These are phyloP conservation scores for Drosophila pectinifera DNA, from an alignment of 1,140 invertebrate species.

Conservation along the genomic window DNA sequence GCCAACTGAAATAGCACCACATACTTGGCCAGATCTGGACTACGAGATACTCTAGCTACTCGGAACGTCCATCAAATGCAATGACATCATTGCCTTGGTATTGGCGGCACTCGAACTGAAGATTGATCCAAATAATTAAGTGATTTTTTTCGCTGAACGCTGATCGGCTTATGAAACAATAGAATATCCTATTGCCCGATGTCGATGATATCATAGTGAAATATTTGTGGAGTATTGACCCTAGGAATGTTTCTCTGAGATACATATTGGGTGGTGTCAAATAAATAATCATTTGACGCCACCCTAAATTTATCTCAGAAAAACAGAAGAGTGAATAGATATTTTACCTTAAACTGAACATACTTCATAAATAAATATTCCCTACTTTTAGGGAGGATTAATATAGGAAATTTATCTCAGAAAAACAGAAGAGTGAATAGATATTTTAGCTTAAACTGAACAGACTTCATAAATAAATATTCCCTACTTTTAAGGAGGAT, in stretches of 20 bases:
- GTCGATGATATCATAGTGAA: slow-evolving; percentile 34
- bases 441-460: too few species aligned
- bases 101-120: slow-evolving; percentile 42
- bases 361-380: too few species aligned
- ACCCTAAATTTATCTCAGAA: too few species aligned
- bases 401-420: too few species aligned
- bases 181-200: slow-evolving; percentile 38
- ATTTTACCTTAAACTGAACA: too few species aligned
- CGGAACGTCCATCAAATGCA: slow-evolving; percentile 44
- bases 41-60: slow-evolving; percentile 35
- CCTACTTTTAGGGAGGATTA: neutral
- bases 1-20: slow-evolving; percentile 30
- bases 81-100: slow-evolving; percentile 45
- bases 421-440: too few species aligned
- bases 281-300: too few species aligned
- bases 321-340: too few species aligned
- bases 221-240: slow-evolving; percentile 25
- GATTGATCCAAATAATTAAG: slow-evolving; percentile 54
- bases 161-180: slow-evolving; percentile 45
- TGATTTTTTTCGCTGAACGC: slow-evolving; percentile 39
- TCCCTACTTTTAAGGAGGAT: neutral
- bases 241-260: neutral
- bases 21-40: slow-evolving; percentile 46
- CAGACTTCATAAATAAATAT: too few species aligned
- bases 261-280: neutral